Conservation (phyloP, 2,113 vertebrate genomes). For the Nothoprocta perdicaria region DNA sequence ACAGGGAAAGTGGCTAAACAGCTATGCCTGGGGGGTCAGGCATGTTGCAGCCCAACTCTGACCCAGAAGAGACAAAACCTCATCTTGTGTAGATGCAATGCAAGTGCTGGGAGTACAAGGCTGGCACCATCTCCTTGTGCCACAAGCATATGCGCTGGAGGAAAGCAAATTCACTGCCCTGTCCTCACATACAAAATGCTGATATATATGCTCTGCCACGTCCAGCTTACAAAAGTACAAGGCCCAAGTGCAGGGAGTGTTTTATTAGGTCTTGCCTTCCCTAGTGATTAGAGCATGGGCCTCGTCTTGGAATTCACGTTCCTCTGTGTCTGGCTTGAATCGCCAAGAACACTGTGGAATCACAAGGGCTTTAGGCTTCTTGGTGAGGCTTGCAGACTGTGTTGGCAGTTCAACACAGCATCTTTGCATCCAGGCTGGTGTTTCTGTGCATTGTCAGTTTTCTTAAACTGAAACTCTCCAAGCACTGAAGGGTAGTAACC, state of each 20-base stretch:
- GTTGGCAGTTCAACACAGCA: neutral
- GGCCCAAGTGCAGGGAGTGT: neutral
- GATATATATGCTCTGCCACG: neutral
- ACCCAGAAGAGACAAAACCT: neutral
- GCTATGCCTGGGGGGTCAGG: rapidly evolving
- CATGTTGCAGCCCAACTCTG: neutral
- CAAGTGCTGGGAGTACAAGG: neutral
- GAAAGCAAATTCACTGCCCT: neutral
- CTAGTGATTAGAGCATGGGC: neutral
- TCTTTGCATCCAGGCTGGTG: neutral
- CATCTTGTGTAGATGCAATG: neutral
- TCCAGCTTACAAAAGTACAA: neutral
- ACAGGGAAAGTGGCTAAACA: neutral
- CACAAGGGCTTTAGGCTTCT: neutral
- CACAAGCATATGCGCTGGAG: neutral
- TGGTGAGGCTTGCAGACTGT: neutral
- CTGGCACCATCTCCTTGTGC: neutral
- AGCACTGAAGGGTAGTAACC: neutral
- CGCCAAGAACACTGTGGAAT: neutral
- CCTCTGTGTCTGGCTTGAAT: neutral
- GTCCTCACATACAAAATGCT: neutral
- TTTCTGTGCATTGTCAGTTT: neutral
- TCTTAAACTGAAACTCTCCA: neutral
- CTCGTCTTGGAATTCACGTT: neutral
- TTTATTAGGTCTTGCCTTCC: neutral